These are phyloP conservation scores for Microctenopoma lineatum DNA, from an alignment of 2,797 vertebrate genomes.

Conservation along the genomic window DNA sequence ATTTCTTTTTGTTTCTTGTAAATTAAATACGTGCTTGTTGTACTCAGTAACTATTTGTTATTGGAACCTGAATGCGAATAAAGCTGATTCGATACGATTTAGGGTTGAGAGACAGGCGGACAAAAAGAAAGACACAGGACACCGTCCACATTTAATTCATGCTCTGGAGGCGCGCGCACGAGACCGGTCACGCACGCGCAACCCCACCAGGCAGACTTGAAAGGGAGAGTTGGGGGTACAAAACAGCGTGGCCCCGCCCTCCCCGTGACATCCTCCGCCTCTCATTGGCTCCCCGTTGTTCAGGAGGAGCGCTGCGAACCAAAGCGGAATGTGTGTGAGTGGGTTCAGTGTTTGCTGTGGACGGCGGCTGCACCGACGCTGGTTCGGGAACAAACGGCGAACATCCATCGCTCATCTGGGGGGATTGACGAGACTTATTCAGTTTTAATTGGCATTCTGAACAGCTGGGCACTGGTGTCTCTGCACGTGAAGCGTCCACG, in stretches of 20 bases:
- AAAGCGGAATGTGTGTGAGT: conserved; percentile 63
- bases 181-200: neutral
- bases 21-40: neutral
- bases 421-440: neutral
- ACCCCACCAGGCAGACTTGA: conserved; percentile 11
- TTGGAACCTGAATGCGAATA: neutral
- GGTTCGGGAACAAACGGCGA: conserved; percentile 14
- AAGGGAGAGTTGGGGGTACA: conserved; percentile 19
- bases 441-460: neutral
- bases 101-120: conserved; percentile 10
- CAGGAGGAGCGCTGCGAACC: conserved; percentile 71
- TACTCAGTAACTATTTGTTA: neutral
- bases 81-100: conserved; percentile 1
- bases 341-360: conserved; percentile 52
- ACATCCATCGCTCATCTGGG: neutral
- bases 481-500: neutral
- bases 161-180: neutral
- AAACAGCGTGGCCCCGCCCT: conserved; percentile 57
- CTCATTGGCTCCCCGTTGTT: conserved; percentile 72
- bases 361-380: conserved; percentile 17
- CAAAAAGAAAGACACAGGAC: conserved; percentile 30
- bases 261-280: conserved; percentile 35
- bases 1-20: neutral
- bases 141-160: conserved; percentile 13
- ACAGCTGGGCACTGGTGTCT: neutral